Conservation (phyloP, 2,113 vertebrate genomes). For the Scytalopus superciliaris region DNA sequence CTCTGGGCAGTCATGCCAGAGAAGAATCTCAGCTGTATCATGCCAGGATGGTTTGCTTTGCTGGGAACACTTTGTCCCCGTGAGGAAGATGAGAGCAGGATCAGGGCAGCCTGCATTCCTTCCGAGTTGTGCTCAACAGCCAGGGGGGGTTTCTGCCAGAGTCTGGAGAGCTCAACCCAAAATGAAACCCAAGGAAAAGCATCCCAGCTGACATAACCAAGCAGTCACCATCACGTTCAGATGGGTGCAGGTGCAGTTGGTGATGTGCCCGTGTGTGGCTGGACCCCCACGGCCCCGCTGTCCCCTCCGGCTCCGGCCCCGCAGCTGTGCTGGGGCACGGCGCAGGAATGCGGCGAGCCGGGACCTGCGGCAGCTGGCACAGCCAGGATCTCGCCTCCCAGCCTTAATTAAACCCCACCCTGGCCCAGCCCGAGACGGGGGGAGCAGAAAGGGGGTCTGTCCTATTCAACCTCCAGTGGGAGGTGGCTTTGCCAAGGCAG, state of each 20-base stretch:
- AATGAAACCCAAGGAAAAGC: not conserved
- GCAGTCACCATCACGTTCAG: rapidly evolving
- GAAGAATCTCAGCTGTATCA: rapidly evolving
- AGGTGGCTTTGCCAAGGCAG: not conserved
- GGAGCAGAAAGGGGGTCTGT: not conserved
- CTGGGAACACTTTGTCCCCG: rapidly evolving
- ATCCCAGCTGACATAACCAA: rapidly evolving
- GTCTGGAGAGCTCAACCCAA: not conserved
- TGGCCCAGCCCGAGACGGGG: not conserved
- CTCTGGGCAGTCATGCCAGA: not conserved
- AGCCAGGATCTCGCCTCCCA: not conserved
- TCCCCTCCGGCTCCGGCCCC: not conserved
- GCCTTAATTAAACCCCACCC: not conserved
- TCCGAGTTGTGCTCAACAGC: rapidly evolving
- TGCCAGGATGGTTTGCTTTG: not conserved
- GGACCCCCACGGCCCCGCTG: rapidly evolving
- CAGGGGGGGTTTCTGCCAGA: not conserved
- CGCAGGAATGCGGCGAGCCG: not conserved
- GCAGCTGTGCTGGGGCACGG: not conserved
- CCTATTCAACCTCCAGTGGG: rapidly evolving
- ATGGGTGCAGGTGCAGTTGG: not conserved
- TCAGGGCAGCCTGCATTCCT: not conserved
- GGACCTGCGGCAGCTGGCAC: constrained; percentile 27
- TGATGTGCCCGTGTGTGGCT: rapidly evolving
- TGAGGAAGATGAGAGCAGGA: not conserved